These are phyloP conservation scores for Trichoplusia ni DNA, from an alignment of 1,140 invertebrate species.

Conservation along the genomic window DNA sequence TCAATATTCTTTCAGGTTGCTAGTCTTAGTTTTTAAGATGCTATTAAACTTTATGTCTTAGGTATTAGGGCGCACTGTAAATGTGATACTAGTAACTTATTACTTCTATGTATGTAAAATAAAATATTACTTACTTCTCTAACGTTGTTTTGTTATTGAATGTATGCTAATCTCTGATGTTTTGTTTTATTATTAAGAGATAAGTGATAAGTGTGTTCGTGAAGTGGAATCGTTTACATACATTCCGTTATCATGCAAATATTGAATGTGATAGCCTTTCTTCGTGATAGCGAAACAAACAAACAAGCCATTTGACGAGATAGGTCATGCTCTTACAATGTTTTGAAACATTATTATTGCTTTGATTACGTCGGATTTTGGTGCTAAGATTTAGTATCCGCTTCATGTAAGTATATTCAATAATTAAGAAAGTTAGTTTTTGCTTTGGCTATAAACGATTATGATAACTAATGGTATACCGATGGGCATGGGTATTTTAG, in stretches of 20 bases:
- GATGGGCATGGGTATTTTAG: too few relatives aligned
- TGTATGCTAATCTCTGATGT: not conserved
- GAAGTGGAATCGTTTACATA: not conserved
- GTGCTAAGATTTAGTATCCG: too few relatives aligned
- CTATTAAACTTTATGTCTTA: conserved; percentile 47
- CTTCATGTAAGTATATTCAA: too few relatives aligned
- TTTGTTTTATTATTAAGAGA: not conserved
- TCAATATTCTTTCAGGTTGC: conserved; percentile 63
- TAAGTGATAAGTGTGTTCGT: not conserved
- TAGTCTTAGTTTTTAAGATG: conserved; percentile 72
- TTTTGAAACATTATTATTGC: too few relatives aligned
- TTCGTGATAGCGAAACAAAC: not conserved
- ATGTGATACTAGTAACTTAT: conserved; percentile 77
- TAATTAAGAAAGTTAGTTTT: too few relatives aligned
- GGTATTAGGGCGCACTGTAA: conserved; percentile 62
- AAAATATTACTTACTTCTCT: conserved; percentile 26
- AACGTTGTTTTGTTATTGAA: not conserved
- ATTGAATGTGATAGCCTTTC: conserved; percentile 5
- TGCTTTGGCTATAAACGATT: too few relatives aligned
- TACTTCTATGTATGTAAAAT: conserved; percentile 40
- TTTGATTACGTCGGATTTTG: too few relatives aligned
- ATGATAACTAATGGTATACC: too few relatives aligned
- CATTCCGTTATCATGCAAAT: not conserved
- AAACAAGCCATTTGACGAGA: too few relatives aligned
- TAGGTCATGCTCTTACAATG: too few relatives aligned